Conservation (phyloP, 1,140 invertebrate species). For the Drosophila saltans region DNA sequence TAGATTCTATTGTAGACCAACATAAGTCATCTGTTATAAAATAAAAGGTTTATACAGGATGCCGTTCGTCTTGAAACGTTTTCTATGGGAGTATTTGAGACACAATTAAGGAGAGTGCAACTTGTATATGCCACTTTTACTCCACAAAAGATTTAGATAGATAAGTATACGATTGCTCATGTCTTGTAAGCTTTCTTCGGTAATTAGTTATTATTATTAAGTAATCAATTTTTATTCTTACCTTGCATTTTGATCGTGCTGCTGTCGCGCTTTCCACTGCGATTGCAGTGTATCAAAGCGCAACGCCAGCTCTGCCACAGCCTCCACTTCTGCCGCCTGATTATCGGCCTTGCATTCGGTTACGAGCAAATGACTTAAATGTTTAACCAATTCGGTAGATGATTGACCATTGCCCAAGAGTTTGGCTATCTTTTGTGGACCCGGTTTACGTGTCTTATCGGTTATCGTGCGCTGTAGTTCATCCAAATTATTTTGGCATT, state of each 20-base stretch:
- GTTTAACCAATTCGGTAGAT: conserved; percentile 90
- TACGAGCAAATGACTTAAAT: conserved; percentile 89
- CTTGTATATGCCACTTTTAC: conserved; percentile 44
- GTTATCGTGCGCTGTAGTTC: conserved; percentile 85
- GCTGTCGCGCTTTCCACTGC: conserved; percentile 88
- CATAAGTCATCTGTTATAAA: conserved; percentile 53
- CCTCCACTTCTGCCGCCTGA: conserved; percentile 87
- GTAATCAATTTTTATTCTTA: conserved; percentile 30
- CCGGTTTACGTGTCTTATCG: conserved; percentile 84
- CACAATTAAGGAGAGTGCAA: conserved; percentile 17
- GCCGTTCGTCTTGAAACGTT: conserved; percentile 33
- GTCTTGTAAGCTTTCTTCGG: conserved; percentile 30
- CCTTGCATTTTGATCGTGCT: conserved; percentile 82
- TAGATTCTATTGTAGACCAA: conserved; percentile 22
- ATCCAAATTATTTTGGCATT: conserved; percentile 85
- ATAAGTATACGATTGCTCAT: neutral
- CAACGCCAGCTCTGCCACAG: conserved; percentile 87
- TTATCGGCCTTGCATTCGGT: conserved; percentile 88
- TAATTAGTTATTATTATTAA: neutral
- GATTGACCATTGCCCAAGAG: conserved; percentile 88
- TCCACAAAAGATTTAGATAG: conserved; percentile 10
- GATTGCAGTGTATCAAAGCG: conserved; percentile 88
- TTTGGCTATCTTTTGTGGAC: conserved; percentile 86
- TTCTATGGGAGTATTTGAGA: conserved; percentile 50
- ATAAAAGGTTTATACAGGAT: conserved; percentile 43